phyloP scores from a whole-genome alignment of 2,888 invertebrate species.

The Neria commutata region DNA sequence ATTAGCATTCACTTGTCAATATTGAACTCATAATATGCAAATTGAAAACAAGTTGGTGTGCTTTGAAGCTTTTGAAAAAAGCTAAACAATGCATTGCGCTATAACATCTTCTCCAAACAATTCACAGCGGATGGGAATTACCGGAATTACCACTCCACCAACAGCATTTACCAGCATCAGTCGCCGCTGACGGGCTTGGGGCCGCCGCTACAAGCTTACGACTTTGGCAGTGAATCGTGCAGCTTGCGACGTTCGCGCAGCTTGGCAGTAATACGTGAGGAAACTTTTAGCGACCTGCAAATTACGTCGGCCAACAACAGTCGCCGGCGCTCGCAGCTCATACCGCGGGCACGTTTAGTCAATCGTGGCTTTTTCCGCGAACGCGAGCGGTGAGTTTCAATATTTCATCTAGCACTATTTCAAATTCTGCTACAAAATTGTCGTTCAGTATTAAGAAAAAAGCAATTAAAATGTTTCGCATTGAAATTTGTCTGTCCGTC shows the following conservation, averaged over 20 bases:
- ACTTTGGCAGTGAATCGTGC: constrained; percentile 60
- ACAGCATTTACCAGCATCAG: constrained; percentile 35
- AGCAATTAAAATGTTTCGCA: neutral
- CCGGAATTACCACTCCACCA: constrained; percentile 44
- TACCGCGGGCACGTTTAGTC: constrained; percentile 80
- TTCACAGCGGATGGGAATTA: constrained; percentile 44
- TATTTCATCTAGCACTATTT: neutral
- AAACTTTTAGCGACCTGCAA: constrained; percentile 74
- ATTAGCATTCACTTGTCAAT: too few relatives aligned
- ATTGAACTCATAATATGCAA: too few relatives aligned
- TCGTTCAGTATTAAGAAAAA: too few relatives aligned
- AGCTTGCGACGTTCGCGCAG: constrained; percentile 74
- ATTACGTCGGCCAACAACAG: constrained; percentile 69
- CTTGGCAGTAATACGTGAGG: constrained; percentile 78
- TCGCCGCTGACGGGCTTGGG: neutral
- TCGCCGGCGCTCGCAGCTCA: constrained; percentile 76
- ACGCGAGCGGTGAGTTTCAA: constrained; percentile 69
- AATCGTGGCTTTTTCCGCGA: constrained; percentile 77
- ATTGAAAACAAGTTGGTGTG: too few relatives aligned
- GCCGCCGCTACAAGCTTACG: constrained; percentile 33
- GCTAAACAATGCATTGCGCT: too few relatives aligned
- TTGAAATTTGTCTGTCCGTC: neutral
- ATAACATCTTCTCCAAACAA: constrained; percentile 5
- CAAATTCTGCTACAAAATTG: neutral
- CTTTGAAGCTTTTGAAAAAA: too few relatives aligned